phyloP scores from a whole-genome alignment of 1,140 invertebrate species.

The Trigoniulus corallinus region DNA sequence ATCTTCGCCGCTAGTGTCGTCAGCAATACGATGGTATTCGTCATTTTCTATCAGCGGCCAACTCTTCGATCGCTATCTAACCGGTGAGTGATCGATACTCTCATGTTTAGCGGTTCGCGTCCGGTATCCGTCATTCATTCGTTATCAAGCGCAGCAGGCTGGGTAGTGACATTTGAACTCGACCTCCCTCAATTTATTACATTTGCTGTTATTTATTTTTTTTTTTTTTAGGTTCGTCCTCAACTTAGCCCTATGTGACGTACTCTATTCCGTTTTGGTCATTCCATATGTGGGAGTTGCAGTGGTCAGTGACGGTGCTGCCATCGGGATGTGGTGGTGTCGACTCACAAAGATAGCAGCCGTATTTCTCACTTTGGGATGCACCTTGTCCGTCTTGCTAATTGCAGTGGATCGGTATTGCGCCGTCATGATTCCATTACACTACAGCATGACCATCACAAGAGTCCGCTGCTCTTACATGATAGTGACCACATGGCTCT shows the following conservation, averaged over 20 bases:
- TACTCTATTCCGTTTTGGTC: conserved; percentile 40
- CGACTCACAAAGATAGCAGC: conserved; percentile 32
- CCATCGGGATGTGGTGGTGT: conserved; percentile 26
- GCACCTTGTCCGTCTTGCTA: conserved; percentile 51
- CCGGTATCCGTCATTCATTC: too few relatives aligned
- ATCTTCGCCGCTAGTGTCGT: conserved; percentile 25
- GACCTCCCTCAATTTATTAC: too few relatives aligned
- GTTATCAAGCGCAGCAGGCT: too few relatives aligned
- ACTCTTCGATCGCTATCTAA: conserved; percentile 41
- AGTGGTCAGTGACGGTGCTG: conserved; percentile 20
- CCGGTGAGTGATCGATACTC: conserved; percentile 31
- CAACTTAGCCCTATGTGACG: conserved; percentile 45
- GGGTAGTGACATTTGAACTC: too few relatives aligned
- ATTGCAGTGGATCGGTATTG: conserved; percentile 74
- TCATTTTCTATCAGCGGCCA: conserved; percentile 38
- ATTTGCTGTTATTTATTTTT: too few relatives aligned
- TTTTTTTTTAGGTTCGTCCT: conserved; percentile 42
- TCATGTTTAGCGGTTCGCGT: too few relatives aligned
- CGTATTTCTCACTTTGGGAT: conserved; percentile 34
- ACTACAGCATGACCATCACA: conserved; percentile 61
- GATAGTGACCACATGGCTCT: conserved; percentile 44
- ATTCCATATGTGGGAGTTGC: conserved; percentile 36
- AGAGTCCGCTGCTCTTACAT: conserved; percentile 48
- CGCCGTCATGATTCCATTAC: conserved; percentile 66
- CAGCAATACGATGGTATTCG: conserved; percentile 35